phyloP scores from a whole-genome alignment of 2,113 vertebrate species.

The Xiphorhynchus elegans region DNA sequence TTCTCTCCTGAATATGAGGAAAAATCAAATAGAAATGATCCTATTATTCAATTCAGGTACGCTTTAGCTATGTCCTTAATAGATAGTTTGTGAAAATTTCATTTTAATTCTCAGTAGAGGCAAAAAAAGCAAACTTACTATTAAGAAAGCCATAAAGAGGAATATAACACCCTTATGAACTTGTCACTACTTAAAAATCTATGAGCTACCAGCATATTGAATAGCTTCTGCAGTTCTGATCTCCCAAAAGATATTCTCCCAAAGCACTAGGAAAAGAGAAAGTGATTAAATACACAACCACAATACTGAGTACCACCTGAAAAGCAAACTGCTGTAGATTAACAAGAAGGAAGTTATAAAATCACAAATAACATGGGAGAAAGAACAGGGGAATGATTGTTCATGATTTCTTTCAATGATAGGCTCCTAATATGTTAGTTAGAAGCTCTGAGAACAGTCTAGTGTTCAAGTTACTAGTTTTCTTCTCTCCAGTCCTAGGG shows the following conservation, averaged over 20 bases:
- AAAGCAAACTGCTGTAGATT: neutral
- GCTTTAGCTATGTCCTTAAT: neutral
- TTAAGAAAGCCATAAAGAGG: neutral
- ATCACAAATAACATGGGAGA: neutral
- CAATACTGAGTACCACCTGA: neutral
- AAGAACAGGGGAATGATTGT: neutral
- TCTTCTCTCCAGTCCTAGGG: neutral
- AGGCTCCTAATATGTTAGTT: neutral
- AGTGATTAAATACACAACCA: neutral
- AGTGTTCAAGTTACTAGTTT: neutral
- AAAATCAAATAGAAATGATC: neutral
- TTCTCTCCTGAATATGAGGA: neutral
- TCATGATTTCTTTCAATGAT: neutral
- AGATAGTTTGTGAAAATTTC: neutral
- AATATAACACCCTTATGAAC: neutral
- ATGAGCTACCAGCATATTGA: neutral
- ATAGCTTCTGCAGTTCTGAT: neutral
- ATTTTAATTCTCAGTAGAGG: neutral
- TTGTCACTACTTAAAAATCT: neutral
- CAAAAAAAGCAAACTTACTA: neutral
- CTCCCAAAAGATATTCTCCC: neutral
- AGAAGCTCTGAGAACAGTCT: neutral
- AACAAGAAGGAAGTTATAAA: neutral
- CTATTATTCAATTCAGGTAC: neutral
- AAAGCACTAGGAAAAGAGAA: neutral